Evolutionary conservation across 2,797 vertebrate species (phyloP), one percentile per base, ranked within the genome.

Genomic region (Geotrypetes seraphini): DNA sequence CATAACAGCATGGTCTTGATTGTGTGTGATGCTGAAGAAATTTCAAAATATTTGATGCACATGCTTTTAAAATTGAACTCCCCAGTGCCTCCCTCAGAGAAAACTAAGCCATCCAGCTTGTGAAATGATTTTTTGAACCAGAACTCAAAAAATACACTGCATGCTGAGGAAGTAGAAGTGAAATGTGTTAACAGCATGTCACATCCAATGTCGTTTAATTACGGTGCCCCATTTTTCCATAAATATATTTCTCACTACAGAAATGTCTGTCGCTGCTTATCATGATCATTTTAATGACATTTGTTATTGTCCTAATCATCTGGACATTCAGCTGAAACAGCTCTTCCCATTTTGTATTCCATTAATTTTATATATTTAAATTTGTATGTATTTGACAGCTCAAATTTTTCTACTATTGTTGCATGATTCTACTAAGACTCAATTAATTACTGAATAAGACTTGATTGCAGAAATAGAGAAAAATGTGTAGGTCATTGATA

Each of bases 351-450:
- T 83, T 87, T 83, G 72, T 69, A 85, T 77, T 60, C 75, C 75
- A 81, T 86, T 84, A 86, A 84, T 86, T 87, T 86, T 86, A 81
- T 60, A 83, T 77, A 75, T 85, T 84, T 86, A 84, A 78, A 74
- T 73, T 82, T 82, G 69, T 78, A 55, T 25, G 31, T 66, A 79
- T 81, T 82, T 83, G 84, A 79, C 79, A 86, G 64, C 46, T 84
- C 83, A 85, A 66, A 83, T 81, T 86, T 86, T 75, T 45, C 31
- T 51, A 19, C 38, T 44, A 37, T 45, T 34, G 37, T 45, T 46
- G 46, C 46, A 31, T n/a, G n/a, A 26, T 65, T 57, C 68, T 66
- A 65, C 69, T 58, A 62, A 59, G 42, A 69, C 21, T 31, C 41
- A 31, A 36, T n/a, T 47, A n/a, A n/a, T n/a, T n/a, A n/a, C n/a